A percentile compares a stretch with the other conserved stretches of the same genome.
Evolutionary conservation across 2,888 invertebrate species (phyloP).

Genomic region (Aspidapion aeneum): DNA sequence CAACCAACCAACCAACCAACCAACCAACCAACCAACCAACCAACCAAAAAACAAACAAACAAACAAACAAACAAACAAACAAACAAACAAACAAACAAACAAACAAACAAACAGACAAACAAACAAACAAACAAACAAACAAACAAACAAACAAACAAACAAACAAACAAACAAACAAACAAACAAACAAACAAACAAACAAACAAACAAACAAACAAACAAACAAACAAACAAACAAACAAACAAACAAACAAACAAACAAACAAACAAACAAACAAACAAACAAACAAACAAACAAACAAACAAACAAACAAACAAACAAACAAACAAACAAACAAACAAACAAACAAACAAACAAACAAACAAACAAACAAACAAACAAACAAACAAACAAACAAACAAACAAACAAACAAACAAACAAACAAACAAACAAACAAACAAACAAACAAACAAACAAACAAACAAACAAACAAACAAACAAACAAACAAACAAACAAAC

Average conservation of each 20-base stretch:
- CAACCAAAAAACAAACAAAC: neutral
- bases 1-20: neutral
- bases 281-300: neutral
- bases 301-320: neutral
- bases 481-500: conserved; percentile 1
- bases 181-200: neutral
- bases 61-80: conserved; percentile 1
- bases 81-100: conserved; percentile 1
- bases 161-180: conserved; percentile 1
- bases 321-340: neutral
- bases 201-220: neutral
- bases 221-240: neutral
- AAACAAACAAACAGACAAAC: conserved; percentile 1
- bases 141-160: conserved; percentile 1
- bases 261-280: neutral
- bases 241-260: neutral
- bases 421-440: conserved; percentile 1
- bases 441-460: conserved; percentile 1
- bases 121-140: conserved; percentile 1
- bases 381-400: neutral
- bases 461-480: conserved; percentile 1
- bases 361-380: neutral
- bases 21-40: neutral
- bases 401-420: neutral
- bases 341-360: neutral